Base-by-base conservation (phyloP, 2,113 vertebrate species). In the Alosa alosa region DNA sequence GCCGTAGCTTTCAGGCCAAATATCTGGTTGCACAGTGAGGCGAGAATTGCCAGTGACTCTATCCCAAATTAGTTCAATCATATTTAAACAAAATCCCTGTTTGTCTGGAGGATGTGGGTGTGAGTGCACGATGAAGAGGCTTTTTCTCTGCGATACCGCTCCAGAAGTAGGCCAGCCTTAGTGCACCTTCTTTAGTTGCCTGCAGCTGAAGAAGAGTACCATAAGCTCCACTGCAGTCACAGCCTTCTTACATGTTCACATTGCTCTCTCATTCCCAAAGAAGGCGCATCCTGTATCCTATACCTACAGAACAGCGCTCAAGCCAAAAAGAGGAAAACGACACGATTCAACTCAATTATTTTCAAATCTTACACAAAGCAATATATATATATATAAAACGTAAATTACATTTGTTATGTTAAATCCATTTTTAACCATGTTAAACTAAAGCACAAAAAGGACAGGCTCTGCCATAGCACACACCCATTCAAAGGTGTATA, bases 91-190 rank as follows among this genome's bases (percentile, higher is more conserved):
- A 50, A 84, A 86, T 55, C 82, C 55, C 81, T 84, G 82, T 82
- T 88, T 88, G 82, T 86, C 87, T 88, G 78, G 78, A 82, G 85
- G 68, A 83, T 78, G 83, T 84, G 72, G 31, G 72, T 78, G 72
- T 78, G 72, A 86, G 85, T 81, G 85, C 86, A 36, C 46, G 50
- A 55, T 78, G 81, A 84, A 68, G 82, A 83, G 87, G 84, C 52
- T 86, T 86, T 86, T 84, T 75, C 83, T 83, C 86, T 88, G 64
- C 84, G 82, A 83, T 44, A 49, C 55, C 86, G 81, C 60, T n/a
- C 82, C 47, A 60, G 86, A 88, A 86, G 83, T 86, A 83, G 83
- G 83, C 83, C 87, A 88, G 36, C 57, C 64, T 86, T 25, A 45
- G 78, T 78, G 86, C 83, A 86, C 57, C 82, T 36, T 41, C 85